Evolutionary conservation across 2,113 vertebrate species (phyloP).

Genomic region (Rattus norvegicus): DNA sequence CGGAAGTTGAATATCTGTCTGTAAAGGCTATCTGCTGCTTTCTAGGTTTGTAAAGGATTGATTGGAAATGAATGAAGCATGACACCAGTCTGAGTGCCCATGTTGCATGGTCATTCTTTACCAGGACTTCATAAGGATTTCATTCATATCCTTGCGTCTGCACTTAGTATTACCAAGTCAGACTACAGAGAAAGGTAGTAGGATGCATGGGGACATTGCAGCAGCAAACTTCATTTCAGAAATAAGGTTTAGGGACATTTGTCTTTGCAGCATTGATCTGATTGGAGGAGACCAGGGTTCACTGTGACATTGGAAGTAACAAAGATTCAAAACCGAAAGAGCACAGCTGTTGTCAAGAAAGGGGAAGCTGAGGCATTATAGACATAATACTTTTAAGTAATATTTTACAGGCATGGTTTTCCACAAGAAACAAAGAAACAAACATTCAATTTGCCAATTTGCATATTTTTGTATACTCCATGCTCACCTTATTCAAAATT

Average conservation of each 20-base stretch:
- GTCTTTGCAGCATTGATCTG: slow-evolving; percentile 79
- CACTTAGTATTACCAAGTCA: slow-evolving; percentile 54
- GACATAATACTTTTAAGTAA: slow-evolving; percentile 36
- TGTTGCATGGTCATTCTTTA: slow-evolving; percentile 52
- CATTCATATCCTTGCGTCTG: slow-evolving; percentile 52
- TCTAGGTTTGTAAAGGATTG: slow-evolving; percentile 66
- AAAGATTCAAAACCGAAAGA: slow-evolving; percentile 69
- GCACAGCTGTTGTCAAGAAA: neutral
- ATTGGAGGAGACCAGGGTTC: slow-evolving; percentile 92
- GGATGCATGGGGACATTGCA: slow-evolving; percentile 61
- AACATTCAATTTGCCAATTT: slow-evolving; percentile 75
- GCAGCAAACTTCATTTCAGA: slow-evolving; percentile 70
- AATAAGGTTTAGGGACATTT: slow-evolving; percentile 67
- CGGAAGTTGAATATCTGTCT: slow-evolving; percentile 73
- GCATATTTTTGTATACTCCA: slow-evolving; percentile 69
- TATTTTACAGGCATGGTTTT: slow-evolving; percentile 53
- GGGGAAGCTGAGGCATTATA: neutral
- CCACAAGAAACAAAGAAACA: slow-evolving; percentile 68
- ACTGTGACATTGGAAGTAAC: slow-evolving; percentile 90
- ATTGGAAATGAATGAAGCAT: slow-evolving; percentile 63
- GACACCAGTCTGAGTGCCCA: slow-evolving; percentile 56
- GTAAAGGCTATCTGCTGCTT: slow-evolving; percentile 71
- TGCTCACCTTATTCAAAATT: slow-evolving; percentile 69
- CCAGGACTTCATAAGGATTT: slow-evolving; percentile 65
- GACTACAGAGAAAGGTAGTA: slow-evolving; percentile 43